Evolutionary conservation across 2,113 vertebrate genomes (phyloP), one percentile per base, ranked within the genome.

Genomic region (Eurystomus gularis): DNA sequence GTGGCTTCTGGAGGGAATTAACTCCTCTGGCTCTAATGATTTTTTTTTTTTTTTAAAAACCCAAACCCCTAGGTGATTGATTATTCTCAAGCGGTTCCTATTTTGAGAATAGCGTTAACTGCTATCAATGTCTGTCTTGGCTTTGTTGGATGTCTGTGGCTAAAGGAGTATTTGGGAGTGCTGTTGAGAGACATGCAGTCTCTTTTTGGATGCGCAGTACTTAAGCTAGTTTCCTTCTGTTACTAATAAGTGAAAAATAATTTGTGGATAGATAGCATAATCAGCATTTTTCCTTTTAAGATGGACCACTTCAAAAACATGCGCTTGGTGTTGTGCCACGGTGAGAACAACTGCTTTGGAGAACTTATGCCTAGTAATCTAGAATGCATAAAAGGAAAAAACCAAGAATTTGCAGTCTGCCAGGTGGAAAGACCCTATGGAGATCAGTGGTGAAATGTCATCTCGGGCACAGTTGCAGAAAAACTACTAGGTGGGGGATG

Each of bases 61-160:
- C 1, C 5, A 3, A 57, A 3, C 11, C 35, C 5, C n/a, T n/a
- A n/a, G n/a, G n/a, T 21, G 31, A 76, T n/a, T 35, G 3, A 46
- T 17, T 64, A 10, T 58, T 76, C 13, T 88, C 17, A 68, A 33
- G 11, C 11, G 28, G 28, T 39, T 90, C 13, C 42, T 40, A 3
- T 29, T 85, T 33, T 79, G 26, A 69, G 42, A 51, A 26, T 39
- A 39, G 19, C 1, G 0, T 76, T 60, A 58, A 42, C 10, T 60
- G 13, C 52, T 86, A 2, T 73, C 23, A 44, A 0, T 19, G 19
- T n/a, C 49, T 92, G 10, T 39, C 42, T 83, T 62, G 23, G 12
- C 48, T 89, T 87, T 82, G 13, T 46, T 91, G 16, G 17, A 2
- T 44, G 9, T 65, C 29, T 72, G 7, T 39, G 21, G 25, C 3